Conservation (phyloP, 2,888 invertebrate species). For the Antitype chi region DNA sequence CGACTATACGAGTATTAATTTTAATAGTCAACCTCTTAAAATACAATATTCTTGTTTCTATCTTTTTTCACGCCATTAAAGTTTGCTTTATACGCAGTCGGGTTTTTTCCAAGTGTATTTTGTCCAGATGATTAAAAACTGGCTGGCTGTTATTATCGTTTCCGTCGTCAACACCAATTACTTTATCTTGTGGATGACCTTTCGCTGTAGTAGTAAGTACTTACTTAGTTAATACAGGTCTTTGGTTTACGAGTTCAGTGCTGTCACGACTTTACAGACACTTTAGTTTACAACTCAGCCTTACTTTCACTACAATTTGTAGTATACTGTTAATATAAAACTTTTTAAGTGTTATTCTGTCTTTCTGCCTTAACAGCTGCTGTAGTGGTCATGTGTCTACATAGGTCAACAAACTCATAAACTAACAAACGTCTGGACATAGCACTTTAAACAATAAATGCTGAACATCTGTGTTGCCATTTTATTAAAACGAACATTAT, state of each 20-base stretch:
- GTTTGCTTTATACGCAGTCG: too few relatives aligned
- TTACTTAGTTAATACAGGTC: neutral
- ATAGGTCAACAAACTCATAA: conserved; percentile 37
- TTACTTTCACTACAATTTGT: conserved; percentile 10
- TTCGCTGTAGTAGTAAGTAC: neutral
- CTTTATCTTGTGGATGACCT: neutral
- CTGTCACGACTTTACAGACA: neutral
- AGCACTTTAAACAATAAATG: conserved; percentile 14
- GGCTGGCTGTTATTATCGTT: neutral
- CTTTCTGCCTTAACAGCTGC: conserved; percentile 18
- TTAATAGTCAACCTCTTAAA: too few relatives aligned
- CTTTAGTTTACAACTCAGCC: neutral
- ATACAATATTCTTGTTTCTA: too few relatives aligned
- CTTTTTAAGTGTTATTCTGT: conserved; percentile 19
- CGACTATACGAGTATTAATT: too few relatives aligned
- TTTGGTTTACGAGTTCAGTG: neutral
- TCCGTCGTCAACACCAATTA: too few relatives aligned
- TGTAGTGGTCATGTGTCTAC: conserved; percentile 17
- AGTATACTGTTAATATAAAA: conserved; percentile 20
- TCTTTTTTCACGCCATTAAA: too few relatives aligned
- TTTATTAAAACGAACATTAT: conserved; percentile 9
- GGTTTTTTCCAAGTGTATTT: neutral
- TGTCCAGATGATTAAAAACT: neutral
- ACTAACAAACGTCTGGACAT: conserved; percentile 26
- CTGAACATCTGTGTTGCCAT: conserved; percentile 2